A percentile compares a stretch with the other conserved stretches of the same genome.
phyloP scores from a whole-genome alignment of 2,888 invertebrate genomes.

The Anaspis maculata region DNA sequence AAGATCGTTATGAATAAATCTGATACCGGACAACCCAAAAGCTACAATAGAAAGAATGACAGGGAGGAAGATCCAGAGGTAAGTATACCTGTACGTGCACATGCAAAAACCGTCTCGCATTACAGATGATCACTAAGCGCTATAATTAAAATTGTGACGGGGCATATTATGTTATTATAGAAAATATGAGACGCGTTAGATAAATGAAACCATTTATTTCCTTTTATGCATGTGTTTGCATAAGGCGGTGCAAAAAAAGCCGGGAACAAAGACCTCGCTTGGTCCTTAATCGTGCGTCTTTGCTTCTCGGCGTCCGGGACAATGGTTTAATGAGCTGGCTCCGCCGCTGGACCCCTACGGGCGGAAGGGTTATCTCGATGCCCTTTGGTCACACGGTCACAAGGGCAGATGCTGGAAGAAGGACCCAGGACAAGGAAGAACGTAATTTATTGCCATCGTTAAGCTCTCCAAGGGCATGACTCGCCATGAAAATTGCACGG shows the following conservation, averaged over 20 bases:
- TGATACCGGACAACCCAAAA: too few relatives aligned
- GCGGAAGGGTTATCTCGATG: conserved; percentile 24
- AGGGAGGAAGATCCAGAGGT: too few relatives aligned
- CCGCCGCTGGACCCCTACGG: too few relatives aligned
- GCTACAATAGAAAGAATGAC: too few relatives aligned
- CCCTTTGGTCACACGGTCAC: conserved; percentile 32
- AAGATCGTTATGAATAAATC: too few relatives aligned
- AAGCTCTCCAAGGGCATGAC: too few relatives aligned
- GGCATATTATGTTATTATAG: conserved; percentile 9
- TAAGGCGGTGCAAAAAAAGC: conserved; percentile 10
- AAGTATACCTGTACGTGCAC: too few relatives aligned
- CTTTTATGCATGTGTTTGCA: conserved; percentile 10
- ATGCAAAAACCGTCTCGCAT: too few relatives aligned
- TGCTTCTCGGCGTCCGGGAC: conserved; percentile 2
- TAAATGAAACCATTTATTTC: conserved; percentile 12
- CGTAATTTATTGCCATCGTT: conserved; percentile 25
- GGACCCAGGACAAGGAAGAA: conserved; percentile 20
- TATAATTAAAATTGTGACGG: conserved; percentile 7
- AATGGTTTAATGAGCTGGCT: conserved; percentile 15
- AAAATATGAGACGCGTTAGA: conserved; percentile 5
- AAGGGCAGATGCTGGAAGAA: conserved; percentile 29
- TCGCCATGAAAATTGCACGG: conserved; percentile 22
- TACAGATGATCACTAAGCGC: too few relatives aligned
- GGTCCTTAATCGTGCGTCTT: conserved; percentile 16
- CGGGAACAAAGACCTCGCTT: conserved; percentile 11